Conservation (phyloP, 2,888 invertebrate genomes). For the Diarsia rubi region DNA sequence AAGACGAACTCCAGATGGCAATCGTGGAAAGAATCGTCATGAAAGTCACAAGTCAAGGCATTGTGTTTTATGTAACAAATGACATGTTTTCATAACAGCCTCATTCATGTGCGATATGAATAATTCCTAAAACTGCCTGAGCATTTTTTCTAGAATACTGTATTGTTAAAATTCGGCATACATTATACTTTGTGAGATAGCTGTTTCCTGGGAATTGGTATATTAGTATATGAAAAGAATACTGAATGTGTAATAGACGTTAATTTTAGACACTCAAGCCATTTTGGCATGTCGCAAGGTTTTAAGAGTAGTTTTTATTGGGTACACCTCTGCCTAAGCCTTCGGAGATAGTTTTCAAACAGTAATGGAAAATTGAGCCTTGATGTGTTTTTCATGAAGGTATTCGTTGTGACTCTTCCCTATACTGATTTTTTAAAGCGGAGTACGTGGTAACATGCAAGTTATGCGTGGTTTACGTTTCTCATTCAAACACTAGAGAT, state of each 20-base stretch:
- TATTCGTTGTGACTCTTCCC: background rate
- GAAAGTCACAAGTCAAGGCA: background rate
- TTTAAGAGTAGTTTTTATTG: too few species aligned
- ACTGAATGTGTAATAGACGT: slow-evolving; percentile 3
- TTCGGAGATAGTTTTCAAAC: background rate
- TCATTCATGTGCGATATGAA: background rate
- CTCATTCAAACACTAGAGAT: background rate
- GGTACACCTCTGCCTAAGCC: too few species aligned
- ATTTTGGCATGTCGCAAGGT: background rate
- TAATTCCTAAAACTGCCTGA: slow-evolving; percentile 13
- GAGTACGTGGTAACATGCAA: background rate
- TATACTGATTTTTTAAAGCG: background rate
- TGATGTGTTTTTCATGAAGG: background rate
- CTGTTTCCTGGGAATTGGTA: slow-evolving; percentile 13
- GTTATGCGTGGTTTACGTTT: background rate
- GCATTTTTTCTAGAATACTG: slow-evolving; percentile 21
- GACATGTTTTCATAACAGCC: slow-evolving; percentile 10
- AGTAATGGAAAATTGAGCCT: background rate
- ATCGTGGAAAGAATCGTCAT: background rate
- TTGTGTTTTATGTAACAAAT: background rate
- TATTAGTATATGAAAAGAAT: slow-evolving; percentile 27
- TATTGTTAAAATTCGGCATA: slow-evolving; percentile 5
- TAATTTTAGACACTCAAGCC: background rate
- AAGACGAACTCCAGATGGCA: too few species aligned
- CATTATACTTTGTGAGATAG: slow-evolving; percentile 1